Conservation (phyloP, 2,797 vertebrate genomes). For the Carapus acus region DNA sequence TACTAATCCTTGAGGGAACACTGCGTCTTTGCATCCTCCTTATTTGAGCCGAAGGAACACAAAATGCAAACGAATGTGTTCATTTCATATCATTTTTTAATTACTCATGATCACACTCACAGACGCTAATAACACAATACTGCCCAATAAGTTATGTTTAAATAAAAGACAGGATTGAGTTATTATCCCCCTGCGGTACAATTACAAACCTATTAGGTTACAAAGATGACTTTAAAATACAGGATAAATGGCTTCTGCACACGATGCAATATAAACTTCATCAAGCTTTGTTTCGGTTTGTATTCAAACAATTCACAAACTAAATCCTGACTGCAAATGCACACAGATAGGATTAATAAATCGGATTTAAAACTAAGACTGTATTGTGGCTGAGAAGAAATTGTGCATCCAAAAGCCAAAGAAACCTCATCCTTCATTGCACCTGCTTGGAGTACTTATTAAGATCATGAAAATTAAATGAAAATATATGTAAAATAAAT, state of each 20-base stretch:
- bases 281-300: slow-evolving; percentile 42
- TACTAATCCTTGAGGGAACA: too few species aligned
- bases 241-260: slow-evolving; percentile 54
- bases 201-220: slow-evolving; percentile 55
- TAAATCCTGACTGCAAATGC: slow-evolving; percentile 27
- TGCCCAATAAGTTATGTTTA: slow-evolving; percentile 71
- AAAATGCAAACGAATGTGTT: neutral
- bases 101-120: slow-evolving; percentile 48
- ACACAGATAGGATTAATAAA: slow-evolving; percentile 23
- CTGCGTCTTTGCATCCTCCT: too few species aligned
- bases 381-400: slow-evolving; percentile 8
- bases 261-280: slow-evolving; percentile 51
- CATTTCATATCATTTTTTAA: slow-evolving; percentile 46
- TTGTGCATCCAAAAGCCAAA: slow-evolving; percentile 2
- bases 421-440: slow-evolving; percentile 30
- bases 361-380: slow-evolving; percentile 16
- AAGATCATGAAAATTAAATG: slow-evolving; percentile 34
- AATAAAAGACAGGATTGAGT: slow-evolving; percentile 62
- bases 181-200: slow-evolving; percentile 42
- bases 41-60: too few species aligned
- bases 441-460: slow-evolving; percentile 4
- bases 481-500: slow-evolving; percentile 21
- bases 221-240: slow-evolving; percentile 50
- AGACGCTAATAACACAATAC: slow-evolving; percentile 56
- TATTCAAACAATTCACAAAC: slow-evolving; percentile 35